Evolutionary conservation across 2,888 invertebrate genomes (phyloP).

Genomic region (Chromoteleia sp.): DNA sequence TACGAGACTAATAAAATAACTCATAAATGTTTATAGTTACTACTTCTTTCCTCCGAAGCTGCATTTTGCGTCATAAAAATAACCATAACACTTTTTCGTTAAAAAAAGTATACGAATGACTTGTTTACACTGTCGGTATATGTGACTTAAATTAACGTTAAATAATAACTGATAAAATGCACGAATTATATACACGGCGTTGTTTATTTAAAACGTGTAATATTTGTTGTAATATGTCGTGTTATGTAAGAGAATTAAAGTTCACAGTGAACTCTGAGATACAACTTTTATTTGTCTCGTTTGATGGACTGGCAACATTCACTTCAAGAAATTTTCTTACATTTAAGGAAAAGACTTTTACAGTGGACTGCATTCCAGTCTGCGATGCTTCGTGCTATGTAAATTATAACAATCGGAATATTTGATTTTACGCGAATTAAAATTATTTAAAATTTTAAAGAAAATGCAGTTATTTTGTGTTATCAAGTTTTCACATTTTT

Average conservation of each 20-base stretch:
- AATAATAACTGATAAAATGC: background rate
- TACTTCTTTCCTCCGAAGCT: background rate
- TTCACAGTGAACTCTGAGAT: background rate
- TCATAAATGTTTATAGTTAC: conserved; percentile 18
- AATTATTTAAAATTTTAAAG: too few relatives aligned
- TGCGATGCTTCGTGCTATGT: background rate
- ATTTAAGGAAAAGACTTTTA: background rate
- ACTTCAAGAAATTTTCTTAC: background rate
- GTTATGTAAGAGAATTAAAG: conserved; percentile 8
- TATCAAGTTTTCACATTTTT: too few relatives aligned
- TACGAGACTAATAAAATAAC: conserved; percentile 7
- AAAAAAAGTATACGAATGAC: background rate
- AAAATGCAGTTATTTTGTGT: too few relatives aligned
- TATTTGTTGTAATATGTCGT: background rate
- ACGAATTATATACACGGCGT: background rate
- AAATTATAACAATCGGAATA: too few relatives aligned
- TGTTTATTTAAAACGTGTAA: background rate
- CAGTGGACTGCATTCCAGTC: background rate
- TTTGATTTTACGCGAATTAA: too few relatives aligned
- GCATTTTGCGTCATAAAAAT: background rate
- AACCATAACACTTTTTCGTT: conserved; percentile 4
- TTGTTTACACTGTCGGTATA: background rate
- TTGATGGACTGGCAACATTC: conserved; percentile 13
- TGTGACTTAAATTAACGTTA: background rate
- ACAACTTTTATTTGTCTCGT: conserved; percentile 5